Conservation (phyloP, 2,113 vertebrate genomes). For the Emydura subglobosa region DNA sequence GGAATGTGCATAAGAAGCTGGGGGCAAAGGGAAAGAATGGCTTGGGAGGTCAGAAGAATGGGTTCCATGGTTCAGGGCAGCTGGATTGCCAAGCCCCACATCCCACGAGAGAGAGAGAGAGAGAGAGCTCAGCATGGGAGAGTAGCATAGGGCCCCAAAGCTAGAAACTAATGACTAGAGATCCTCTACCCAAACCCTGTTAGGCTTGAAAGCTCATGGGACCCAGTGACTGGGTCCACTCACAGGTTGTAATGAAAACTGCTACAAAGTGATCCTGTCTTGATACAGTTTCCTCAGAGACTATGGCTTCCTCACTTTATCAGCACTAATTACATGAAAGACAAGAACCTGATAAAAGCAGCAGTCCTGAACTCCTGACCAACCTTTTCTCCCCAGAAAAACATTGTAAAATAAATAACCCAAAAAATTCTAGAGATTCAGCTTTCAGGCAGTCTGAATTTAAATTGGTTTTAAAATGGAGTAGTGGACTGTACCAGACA, state of each 20-base stretch:
- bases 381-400: neutral
- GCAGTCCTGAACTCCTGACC: neutral
- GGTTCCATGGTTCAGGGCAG: neutral
- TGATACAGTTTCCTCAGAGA: neutral
- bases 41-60: neutral
- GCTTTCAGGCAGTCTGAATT: neutral
- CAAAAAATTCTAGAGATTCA: neutral
- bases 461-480: no score
- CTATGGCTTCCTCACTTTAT: no score
- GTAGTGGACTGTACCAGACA: neutral
- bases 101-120: neutral
- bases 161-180: neutral
- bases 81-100: neutral
- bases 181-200: neutral
- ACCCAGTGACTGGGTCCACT: neutral
- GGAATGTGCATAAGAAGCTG: neutral
- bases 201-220: neutral
- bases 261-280: neutral
- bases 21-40: no score
- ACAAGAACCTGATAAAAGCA: neutral
- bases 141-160: neutral
- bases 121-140: neutral
- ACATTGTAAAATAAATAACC: neutral
- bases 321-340: neutral
- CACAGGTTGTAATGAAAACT: neutral